Percentiles rank a stretch among this genome's conserved stretches.
phyloP scores from a whole-genome alignment of 2,113 vertebrate genomes.

The Platysteira castanea region DNA sequence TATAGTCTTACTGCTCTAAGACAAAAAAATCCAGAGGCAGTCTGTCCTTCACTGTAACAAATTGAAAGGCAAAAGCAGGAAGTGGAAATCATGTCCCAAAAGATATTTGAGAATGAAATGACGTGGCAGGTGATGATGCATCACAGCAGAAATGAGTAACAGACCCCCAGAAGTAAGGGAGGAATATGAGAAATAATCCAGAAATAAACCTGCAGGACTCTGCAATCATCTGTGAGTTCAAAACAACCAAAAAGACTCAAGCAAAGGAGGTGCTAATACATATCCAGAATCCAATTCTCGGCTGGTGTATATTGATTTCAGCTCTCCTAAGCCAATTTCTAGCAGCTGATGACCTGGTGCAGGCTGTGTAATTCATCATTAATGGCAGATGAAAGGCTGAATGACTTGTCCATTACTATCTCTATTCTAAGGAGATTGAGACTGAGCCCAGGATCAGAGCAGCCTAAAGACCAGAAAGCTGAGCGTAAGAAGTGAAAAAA shows the following conservation, averaged over 20 bases:
- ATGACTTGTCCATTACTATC: constrained; percentile 23
- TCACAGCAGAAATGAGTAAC: background rate
- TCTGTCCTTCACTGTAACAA: background rate
- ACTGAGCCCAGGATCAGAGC: background rate
- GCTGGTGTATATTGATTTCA: constrained; percentile 26
- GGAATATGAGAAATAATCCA: background rate
- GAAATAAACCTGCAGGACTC: background rate
- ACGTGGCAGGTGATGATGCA: background rate
- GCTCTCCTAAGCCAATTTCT: constrained; percentile 49
- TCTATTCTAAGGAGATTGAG: constrained; percentile 1
- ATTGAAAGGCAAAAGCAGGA: background rate
- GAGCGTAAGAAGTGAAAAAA: background rate
- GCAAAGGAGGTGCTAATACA: constrained; percentile 55
- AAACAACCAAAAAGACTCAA: background rate
- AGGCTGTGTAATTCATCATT: constrained; percentile 57
- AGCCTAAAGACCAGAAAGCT: background rate
- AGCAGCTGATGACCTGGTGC: constrained; percentile 41
- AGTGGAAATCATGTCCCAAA: background rate
- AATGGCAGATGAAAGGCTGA: constrained; percentile 44
- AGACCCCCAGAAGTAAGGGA: background rate
- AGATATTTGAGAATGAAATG: background rate
- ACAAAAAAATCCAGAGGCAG: background rate
- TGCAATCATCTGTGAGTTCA: background rate
- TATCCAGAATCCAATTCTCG: constrained; percentile 19
- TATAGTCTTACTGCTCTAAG: background rate